phyloP scores from a whole-genome alignment of 2,797 vertebrate genomes.

The Intellagama lesueurii region DNA sequence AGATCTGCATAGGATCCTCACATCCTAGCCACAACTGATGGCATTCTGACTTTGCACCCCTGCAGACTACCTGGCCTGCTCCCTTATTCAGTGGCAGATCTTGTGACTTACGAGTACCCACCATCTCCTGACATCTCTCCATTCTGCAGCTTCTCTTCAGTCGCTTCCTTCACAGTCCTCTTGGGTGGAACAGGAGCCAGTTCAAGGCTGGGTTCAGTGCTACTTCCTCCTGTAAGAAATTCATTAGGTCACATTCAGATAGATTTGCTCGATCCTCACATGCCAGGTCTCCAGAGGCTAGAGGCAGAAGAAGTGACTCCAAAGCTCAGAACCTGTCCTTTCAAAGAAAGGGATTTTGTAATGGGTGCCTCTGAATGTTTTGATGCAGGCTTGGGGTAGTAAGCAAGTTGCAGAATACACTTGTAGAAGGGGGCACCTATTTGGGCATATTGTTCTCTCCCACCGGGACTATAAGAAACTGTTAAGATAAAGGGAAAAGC shows the following conservation, averaged over 20 bases:
- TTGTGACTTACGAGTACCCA: background rate
- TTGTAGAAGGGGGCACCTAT: background rate
- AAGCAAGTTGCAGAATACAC: background rate
- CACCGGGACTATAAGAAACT: background rate
- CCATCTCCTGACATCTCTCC: constrained; percentile 23
- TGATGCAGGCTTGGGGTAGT: background rate
- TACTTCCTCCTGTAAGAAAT: constrained; percentile 21
- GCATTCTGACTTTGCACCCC: no score
- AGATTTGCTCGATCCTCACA: background rate
- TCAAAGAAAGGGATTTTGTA: background rate
- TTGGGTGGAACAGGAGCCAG: background rate
- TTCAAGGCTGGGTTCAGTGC: background rate
- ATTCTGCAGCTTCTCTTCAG: constrained; percentile 34
- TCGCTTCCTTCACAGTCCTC: background rate
- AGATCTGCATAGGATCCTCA: background rate
- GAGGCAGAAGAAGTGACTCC: background rate
- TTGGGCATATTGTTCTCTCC: background rate
- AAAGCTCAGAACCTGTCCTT: background rate
- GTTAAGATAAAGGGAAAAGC: background rate
- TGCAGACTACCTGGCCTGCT: background rate
- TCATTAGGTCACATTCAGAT: constrained; percentile 9
- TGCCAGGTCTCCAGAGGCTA: background rate
- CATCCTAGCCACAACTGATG: no score
- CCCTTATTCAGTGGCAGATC: background rate
- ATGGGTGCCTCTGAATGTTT: background rate